phyloP scores from a whole-genome alignment of 2,113 vertebrate species.

The Cyphomyrus plagiostoma region DNA sequence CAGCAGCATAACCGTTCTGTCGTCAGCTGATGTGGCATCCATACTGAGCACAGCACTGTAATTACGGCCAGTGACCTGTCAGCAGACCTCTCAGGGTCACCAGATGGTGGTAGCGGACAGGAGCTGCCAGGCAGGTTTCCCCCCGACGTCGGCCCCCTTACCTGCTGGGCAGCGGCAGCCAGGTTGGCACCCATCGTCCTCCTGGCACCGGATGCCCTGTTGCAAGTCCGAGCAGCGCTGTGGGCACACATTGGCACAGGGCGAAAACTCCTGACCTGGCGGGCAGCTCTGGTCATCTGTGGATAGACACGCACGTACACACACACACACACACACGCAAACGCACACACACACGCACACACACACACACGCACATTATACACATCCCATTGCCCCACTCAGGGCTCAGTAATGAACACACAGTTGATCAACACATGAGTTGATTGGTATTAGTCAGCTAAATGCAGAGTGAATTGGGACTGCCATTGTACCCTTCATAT shows the following conservation, averaged over 20 bases:
- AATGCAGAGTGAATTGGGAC: neutral
- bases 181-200: constrained; percentile 54
- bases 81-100: neutral
- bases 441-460: neutral
- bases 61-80: neutral
- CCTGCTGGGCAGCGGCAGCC: constrained; percentile 75
- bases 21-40: neutral
- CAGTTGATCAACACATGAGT: no score
- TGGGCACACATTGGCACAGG: constrained; percentile 73
- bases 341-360: neutral
- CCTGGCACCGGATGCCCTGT: constrained; percentile 69
- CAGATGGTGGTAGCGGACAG: neutral
- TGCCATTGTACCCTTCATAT: neutral
- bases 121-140: neutral
- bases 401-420: neutral
- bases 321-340: constrained; percentile 4
- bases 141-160: constrained; percentile 13
- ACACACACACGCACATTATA: neutral
- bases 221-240: constrained; percentile 75
- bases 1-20: neutral
- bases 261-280: constrained; percentile 56
- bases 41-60: neutral
- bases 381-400: neutral
- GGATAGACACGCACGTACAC: neutral
- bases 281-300: constrained; percentile 66